These are phyloP conservation scores for Cacatua alba DNA, from an alignment of 2,113 vertebrate species.

Conservation along the genomic window DNA sequence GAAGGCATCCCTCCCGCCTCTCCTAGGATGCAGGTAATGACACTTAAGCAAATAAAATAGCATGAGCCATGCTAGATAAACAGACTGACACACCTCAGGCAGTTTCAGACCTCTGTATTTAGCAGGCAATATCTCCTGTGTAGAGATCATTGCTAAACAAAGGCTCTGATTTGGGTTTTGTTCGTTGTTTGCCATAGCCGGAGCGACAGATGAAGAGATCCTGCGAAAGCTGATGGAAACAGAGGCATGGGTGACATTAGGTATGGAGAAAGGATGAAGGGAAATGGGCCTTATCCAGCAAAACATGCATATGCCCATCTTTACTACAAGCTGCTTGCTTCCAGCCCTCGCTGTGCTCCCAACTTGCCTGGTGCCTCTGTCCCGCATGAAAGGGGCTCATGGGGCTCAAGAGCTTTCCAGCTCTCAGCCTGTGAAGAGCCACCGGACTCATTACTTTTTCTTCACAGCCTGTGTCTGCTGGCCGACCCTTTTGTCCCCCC, in stretches of 20 bases:
- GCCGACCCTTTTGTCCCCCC: fast-evolving
- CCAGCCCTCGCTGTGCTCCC: background rate
- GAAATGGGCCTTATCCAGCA: background rate
- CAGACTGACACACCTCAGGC: background rate
- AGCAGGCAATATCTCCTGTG: background rate
- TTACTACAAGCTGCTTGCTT: background rate
- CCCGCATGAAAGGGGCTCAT: fast-evolving
- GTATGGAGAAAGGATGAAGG: background rate
- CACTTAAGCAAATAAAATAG: slow-evolving; percentile 32
- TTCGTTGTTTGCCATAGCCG: background rate
- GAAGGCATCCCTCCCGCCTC: background rate
- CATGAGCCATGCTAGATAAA: background rate
- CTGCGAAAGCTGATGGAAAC: background rate
- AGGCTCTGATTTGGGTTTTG: background rate
- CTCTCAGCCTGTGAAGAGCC: background rate
- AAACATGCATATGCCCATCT: background rate
- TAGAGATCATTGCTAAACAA: background rate
- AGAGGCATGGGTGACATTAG: background rate
- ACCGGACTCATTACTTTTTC: background rate
- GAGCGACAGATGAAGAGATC: background rate
- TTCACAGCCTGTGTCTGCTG: background rate
- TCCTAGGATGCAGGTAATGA: background rate
- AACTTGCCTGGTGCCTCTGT: background rate
- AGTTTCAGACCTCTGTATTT: background rate
- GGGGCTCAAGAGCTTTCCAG: fast-evolving